Base-by-base conservation (phyloP, 2,797 vertebrate genomes). In the Lutjanus argentimaculatus region DNA sequence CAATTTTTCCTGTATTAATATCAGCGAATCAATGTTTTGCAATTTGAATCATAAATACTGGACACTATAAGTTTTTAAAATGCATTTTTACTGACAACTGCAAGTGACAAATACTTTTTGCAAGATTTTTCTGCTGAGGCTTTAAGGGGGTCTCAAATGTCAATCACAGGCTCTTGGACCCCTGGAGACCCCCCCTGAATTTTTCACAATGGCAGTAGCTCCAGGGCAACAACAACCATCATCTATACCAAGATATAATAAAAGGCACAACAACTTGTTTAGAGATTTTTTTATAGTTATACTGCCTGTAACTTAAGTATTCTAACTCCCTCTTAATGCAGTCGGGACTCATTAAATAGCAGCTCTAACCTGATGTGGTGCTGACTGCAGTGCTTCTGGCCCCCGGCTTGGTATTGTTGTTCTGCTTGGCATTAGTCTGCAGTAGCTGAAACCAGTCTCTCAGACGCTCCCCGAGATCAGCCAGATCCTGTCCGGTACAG, bases 381-480 rank as follows among this genome's bases (percentile, higher is more conserved):
- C 92, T 87, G 96, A 82, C 94, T 62, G 93, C 89, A 22, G 94
- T 83, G 5, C 85, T 86, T 92, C 92, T 96, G 15, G 93, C 80
- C 58, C 94, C 92, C 0, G 95, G 69, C 88, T 93, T 94, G 53
- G 94, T 91, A 0, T 97, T 97, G 92, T 95, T 95, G 36, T 98
- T 99, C 93, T 98, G 98, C 93, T 99, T 99, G 95, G 97, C 96
- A 1, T 98, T 99, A 92, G 96, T 97, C 25, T 97, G 97, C 82
- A 99, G 96, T 1, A 99, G 97, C 92, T 99, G 98, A 95, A 99
- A 99, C 98, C 98, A 99, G 90, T 99, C 98, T 8, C 97, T 96
- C 74, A 99, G 95, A 63, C 98, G 97, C 87, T 99, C 98, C 0
- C 98, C 98, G 64, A 99, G 94, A 94, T 99, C 98, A 0, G 98